Conservation (phyloP, 2,113 vertebrate genomes). For the Lasiurus cinereus region DNA sequence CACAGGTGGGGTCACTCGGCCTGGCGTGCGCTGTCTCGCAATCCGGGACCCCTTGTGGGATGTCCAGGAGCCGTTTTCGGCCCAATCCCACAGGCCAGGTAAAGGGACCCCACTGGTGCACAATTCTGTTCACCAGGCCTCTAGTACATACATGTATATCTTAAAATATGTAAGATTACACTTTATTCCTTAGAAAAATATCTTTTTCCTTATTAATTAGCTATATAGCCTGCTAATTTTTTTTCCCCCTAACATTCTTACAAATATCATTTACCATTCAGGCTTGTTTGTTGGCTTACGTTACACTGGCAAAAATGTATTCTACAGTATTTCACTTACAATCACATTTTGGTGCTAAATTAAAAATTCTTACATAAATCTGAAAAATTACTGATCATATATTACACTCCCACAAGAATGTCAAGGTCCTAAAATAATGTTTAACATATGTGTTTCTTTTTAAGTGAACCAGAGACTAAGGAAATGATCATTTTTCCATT, state of each 20-base stretch:
- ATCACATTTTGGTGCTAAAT: background rate
- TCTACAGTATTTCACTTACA: constrained; percentile 12
- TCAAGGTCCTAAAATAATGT: constrained; percentile 28
- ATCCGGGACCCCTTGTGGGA: no score
- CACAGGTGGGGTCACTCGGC: no score
- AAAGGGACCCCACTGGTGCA: no score
- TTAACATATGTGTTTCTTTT: constrained; percentile 46
- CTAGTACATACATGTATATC: background rate
- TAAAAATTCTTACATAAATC: background rate
- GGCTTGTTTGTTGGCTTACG: background rate
- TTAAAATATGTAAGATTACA: constrained; percentile 3
- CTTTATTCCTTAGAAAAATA: constrained; percentile 43
- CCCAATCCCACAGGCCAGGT: no score
- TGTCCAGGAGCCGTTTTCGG: no score
- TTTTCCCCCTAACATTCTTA: constrained; percentile 3
- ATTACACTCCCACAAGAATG: background rate
- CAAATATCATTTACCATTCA: background rate
- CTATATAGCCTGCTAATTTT: background rate
- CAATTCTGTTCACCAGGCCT: no score
- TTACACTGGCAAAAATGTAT: background rate
- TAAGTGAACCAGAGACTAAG: background rate
- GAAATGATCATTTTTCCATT: constrained; percentile 25
- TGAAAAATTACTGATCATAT: background rate
- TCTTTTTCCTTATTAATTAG: background rate
- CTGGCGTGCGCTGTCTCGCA: no score